Conservation (phyloP, 2,888 invertebrate genomes). For the Euclidia mi region DNA sequence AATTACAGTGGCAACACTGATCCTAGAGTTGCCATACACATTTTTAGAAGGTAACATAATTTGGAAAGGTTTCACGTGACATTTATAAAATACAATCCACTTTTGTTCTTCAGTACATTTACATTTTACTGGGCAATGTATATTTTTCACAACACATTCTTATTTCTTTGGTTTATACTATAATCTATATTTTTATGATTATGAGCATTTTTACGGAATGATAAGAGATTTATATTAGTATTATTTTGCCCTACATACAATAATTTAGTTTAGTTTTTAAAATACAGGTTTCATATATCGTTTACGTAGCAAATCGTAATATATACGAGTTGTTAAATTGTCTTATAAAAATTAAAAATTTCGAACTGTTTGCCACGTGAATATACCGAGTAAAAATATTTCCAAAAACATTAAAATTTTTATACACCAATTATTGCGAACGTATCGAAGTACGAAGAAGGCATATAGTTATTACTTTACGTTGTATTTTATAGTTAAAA, state of each 20-base stretch:
- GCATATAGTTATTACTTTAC: slow-evolving; percentile 58
- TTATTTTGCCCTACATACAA: slow-evolving; percentile 7
- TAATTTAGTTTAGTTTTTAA: slow-evolving; percentile 1
- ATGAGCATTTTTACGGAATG: slow-evolving; percentile 31
- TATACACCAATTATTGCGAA: slow-evolving; percentile 58
- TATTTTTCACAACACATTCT: slow-evolving; percentile 27
- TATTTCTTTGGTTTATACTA: slow-evolving; percentile 48
- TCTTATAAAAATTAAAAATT: slow-evolving; percentile 17
- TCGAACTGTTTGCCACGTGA: slow-evolving; percentile 50
- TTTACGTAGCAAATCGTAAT: neutral
- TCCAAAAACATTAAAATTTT: slow-evolving; percentile 38
- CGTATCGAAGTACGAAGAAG: slow-evolving; percentile 52
- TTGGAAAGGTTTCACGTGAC: slow-evolving; percentile 52
- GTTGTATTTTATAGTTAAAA: slow-evolving; percentile 48
- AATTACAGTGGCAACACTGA: slow-evolving; percentile 39
- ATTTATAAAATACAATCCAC: slow-evolving; percentile 21
- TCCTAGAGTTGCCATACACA: slow-evolving; percentile 36
- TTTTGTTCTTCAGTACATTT: slow-evolving; percentile 5
- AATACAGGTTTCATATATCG: neutral
- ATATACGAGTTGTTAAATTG: neutral
- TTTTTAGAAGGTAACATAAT: slow-evolving; percentile 38
- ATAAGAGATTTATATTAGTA: slow-evolving; percentile 21
- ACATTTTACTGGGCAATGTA: slow-evolving; percentile 12
- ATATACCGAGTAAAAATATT: slow-evolving; percentile 40
- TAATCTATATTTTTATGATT: slow-evolving; percentile 23